phyloP scores from a whole-genome alignment of 1,140 invertebrate species.

The Holotrichia oblita region DNA sequence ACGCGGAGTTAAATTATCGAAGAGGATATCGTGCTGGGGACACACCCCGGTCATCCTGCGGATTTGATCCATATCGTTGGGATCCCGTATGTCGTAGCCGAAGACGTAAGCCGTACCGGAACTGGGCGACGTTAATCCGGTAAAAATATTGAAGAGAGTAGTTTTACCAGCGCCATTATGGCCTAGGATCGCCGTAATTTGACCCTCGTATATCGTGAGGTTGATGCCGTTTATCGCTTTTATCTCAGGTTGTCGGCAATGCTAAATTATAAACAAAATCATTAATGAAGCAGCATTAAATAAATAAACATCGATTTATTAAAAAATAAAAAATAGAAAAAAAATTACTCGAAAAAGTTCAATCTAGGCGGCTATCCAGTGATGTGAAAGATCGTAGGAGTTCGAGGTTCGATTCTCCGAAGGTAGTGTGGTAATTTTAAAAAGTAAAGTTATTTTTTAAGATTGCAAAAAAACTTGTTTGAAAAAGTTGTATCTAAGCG shows the following conservation, averaged over 20 bases:
- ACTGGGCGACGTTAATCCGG: slow-evolving; percentile 78
- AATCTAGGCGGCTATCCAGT: no score
- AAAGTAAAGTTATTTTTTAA: no score
- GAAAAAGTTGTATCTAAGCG: no score
- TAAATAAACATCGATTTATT: no score
- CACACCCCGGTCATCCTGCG: slow-evolving; percentile 86
- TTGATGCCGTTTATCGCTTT: slow-evolving; percentile 72
- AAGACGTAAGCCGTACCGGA: slow-evolving; percentile 81
- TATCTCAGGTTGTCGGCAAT: slow-evolving; percentile 65
- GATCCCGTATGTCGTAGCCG: slow-evolving; percentile 75
- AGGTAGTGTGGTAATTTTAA: no score
- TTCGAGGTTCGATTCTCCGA: no score
- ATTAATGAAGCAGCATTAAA: no score
- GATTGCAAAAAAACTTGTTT: no score
- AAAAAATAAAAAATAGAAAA: no score
- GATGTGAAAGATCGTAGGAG: no score
- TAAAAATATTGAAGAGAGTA: slow-evolving; percentile 86
- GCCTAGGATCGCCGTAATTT: slow-evolving; percentile 88
- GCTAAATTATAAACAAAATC: slow-evolving; percentile 47
- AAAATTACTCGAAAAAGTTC: no score
- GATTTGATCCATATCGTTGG: slow-evolving; percentile 76
- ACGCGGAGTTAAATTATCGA: slow-evolving; percentile 84
- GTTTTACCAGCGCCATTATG: slow-evolving; percentile 93
- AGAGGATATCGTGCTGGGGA: slow-evolving; percentile 92
- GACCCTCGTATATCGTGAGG: slow-evolving; percentile 80